Percentiles rank a stretch among this genome's conserved stretches.
Conservation (phyloP, 2,113 vertebrate species). For the Corythaeola cristata region DNA sequence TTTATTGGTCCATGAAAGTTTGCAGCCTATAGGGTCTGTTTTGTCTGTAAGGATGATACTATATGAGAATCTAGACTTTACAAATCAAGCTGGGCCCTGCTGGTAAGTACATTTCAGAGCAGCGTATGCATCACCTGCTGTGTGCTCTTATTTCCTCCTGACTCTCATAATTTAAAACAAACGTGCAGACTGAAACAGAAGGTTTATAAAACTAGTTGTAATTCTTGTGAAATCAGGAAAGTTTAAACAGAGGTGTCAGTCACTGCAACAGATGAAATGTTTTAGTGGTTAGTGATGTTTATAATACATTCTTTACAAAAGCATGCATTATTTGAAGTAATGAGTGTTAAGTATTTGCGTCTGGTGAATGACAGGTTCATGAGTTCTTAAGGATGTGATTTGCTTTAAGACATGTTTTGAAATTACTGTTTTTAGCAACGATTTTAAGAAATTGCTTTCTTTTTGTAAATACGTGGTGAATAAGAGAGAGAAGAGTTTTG, state of each 20-base stretch:
- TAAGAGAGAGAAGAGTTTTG: neutral
- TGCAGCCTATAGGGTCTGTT: neutral
- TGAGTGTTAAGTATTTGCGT: rapidly evolving
- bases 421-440: neutral
- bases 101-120: neutral
- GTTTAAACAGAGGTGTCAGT: neutral
- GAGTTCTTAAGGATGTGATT: neutral
- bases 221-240: neutral
- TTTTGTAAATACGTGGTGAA: neutral
- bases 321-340: neutral
- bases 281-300: neutral
- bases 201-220: neutral
- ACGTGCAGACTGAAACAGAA: neutral
- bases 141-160: neutral
- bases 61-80: neutral
- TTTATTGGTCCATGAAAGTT: neutral
- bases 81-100: neutral
- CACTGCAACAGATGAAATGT: neutral
- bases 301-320: neutral
- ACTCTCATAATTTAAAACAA: neutral
- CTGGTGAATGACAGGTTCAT: neutral
- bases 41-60: neutral
- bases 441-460: neutral
- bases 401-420: neutral
- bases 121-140: neutral